A percentile compares a stretch with the other conserved stretches of the same genome.
Evolutionary conservation across 2,113 vertebrate genomes (phyloP).

Genomic region (Cebus imitator): DNA sequence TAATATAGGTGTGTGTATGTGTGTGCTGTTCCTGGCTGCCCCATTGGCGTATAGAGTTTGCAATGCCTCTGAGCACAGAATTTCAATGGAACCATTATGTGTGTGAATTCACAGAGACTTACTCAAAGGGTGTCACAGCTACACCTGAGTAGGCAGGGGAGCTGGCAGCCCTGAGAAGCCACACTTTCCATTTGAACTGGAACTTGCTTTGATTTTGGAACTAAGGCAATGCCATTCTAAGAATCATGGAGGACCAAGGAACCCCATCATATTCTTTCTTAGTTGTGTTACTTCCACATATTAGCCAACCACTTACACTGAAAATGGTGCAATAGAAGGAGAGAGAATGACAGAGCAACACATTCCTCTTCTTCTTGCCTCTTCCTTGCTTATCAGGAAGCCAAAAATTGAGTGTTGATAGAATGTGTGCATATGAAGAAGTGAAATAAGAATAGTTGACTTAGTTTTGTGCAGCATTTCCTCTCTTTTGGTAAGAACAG

Average conservation of each 20-base stretch:
- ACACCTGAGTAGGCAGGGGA: neutral
- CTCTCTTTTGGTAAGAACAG: neutral
- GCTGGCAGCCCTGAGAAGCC: neutral
- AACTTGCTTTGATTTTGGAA: neutral
- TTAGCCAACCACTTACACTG: neutral
- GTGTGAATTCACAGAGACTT: neutral
- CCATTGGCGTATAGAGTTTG: neutral
- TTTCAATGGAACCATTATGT: neutral
- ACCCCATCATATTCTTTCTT: neutral
- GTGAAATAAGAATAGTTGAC: neutral
- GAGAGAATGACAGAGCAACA: neutral
- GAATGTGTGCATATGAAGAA: constrained; percentile 5
- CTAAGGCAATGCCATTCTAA: neutral
- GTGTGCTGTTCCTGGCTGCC: neutral
- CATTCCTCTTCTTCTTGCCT: neutral
- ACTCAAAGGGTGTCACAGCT: neutral
- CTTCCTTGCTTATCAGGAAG: neutral
- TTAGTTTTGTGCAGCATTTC: neutral
- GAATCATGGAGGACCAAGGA: neutral
- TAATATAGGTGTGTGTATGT: neutral
- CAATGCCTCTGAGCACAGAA: neutral
- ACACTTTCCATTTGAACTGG: neutral
- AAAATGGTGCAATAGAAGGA: neutral
- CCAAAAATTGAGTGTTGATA: neutral
- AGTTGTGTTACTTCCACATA: neutral